Evolutionary conservation across 1,140 invertebrate genomes (phyloP), one percentile per base, ranked within the genome.

Genomic region (Limonius californicus): DNA sequence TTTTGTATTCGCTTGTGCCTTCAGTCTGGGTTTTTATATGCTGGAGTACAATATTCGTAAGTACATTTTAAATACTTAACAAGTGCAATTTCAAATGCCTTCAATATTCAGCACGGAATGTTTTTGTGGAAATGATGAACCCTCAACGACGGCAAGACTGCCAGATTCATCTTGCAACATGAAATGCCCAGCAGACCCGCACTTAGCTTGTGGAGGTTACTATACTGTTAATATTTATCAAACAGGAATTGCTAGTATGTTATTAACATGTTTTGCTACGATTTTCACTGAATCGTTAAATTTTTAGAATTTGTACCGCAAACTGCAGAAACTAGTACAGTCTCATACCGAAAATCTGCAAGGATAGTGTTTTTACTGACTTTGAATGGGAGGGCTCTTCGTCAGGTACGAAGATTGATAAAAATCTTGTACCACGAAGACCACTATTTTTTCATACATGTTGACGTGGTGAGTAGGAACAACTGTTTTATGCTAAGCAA

Each of bases 371-470:
- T 96, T 84, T 84, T 99, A 54, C 80, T 99, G 63, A 98, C 96
- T 16, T 79, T 99, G 42, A 99, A 98, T 82, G 97, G 97, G 4
- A 81, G 97, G 73, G 92, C 95, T 59, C 77, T 95, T 68, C 83
- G 96, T 62, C 97, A 99, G 87, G 90, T 99, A 15, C 85, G 87
- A 74, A 83, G 97, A 68, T 83, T 99, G 43, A 86, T 99, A 39
- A 94, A 90, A 80, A 83, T 87, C 58, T 83, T 99, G 7, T 99
- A 96, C 78, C 86, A 90, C 77, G 82, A 83, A 45, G 82, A 88
- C 72, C 95, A 99, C 81, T 94, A 90, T 79, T 99, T 97, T 84
- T 97, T 91, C 78, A 95, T 99, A 74, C 97, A 99, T 80, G 90
- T 99, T 67, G 97, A 99, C 83, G 86, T 89, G 77, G 96, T 98